phyloP scores from a whole-genome alignment of 2,113 vertebrate species.

The Crotophaga sulcirostris region DNA sequence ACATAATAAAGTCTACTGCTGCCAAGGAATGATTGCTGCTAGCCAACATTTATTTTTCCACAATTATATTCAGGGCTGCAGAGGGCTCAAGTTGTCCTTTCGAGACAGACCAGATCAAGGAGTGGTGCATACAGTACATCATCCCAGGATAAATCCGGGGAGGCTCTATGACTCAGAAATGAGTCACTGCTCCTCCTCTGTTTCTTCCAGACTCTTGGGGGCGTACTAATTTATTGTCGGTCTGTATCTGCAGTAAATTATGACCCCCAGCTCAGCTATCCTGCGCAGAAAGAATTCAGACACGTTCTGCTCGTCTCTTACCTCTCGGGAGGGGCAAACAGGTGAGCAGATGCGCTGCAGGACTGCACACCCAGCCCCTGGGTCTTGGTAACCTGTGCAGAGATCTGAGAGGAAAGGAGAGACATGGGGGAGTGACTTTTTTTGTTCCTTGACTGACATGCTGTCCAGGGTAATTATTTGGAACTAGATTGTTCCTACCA shows the following conservation, averaged over 20 bases:
- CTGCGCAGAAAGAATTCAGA: background rate
- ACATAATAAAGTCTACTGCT: background rate
- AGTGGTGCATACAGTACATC: background rate
- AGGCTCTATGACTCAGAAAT: constrained; percentile 60
- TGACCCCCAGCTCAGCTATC: constrained; percentile 20
- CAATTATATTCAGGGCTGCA: constrained; percentile 8
- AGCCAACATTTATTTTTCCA: constrained; percentile 48
- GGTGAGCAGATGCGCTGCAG: background rate
- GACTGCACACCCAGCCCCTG: background rate
- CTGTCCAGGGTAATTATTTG: background rate
- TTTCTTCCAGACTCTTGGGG: constrained; percentile 57
- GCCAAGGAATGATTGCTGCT: constrained; percentile 24
- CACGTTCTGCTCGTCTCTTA: background rate
- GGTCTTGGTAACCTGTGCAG: background rate
- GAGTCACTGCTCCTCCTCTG: constrained; percentile 62
- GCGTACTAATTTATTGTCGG: constrained; percentile 29
- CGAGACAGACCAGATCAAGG: constrained; percentile 24
- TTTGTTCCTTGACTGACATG: background rate
- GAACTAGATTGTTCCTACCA: background rate
- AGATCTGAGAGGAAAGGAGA: background rate
- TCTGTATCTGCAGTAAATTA: constrained; percentile 55
- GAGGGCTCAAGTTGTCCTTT: constrained; percentile 16
- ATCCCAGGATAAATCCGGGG: constrained; percentile 28
- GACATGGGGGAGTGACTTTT: background rate
- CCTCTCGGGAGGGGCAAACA: background rate